A percentile compares a stretch with the other conserved stretches of the same genome.
phyloP scores from a whole-genome alignment of 2,888 invertebrate species.

The Rhyacophila evoluta region DNA sequence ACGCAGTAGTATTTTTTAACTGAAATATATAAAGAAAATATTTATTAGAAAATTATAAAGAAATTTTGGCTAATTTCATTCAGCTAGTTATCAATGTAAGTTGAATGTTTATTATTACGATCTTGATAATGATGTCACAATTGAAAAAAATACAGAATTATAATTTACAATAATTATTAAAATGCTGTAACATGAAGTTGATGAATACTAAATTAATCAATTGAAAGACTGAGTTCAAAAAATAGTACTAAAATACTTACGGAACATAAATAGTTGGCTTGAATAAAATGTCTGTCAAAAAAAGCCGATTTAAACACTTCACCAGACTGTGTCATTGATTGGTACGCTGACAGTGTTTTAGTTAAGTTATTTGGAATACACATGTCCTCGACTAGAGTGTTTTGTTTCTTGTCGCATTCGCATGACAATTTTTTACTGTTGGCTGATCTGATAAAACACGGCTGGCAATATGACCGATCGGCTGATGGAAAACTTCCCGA shows the following conservation, averaged over 20 bases:
- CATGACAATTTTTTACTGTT: constrained; percentile 53
- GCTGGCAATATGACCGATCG: constrained; percentile 60
- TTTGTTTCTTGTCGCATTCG: constrained; percentile 59
- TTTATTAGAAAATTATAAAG: neutral
- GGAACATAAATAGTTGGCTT: constrained; percentile 63
- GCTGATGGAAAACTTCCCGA: constrained; percentile 61
- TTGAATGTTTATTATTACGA: too few relatives aligned
- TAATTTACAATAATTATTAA: too few relatives aligned
- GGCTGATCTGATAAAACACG: constrained; percentile 58
- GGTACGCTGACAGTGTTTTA: constrained; percentile 59
- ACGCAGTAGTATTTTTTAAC: constrained; percentile 68
- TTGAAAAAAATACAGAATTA: too few relatives aligned
- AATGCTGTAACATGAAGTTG: too few relatives aligned
- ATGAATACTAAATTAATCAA: too few relatives aligned
- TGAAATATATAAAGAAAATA: constrained; percentile 25
- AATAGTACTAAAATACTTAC: too few relatives aligned
- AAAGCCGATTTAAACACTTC: constrained; percentile 49
- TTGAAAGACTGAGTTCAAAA: too few relatives aligned
- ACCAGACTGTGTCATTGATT: constrained; percentile 59
- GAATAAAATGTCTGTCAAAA: constrained; percentile 58
- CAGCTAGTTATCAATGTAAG: too few relatives aligned
- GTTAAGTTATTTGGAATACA: constrained; percentile 61
- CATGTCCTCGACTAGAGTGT: constrained; percentile 53
- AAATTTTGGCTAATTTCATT: too few relatives aligned
- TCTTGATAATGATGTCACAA: too few relatives aligned